Conservation (phyloP, 2,888 invertebrate genomes). For the Steinernema hermaphroditum region DNA sequence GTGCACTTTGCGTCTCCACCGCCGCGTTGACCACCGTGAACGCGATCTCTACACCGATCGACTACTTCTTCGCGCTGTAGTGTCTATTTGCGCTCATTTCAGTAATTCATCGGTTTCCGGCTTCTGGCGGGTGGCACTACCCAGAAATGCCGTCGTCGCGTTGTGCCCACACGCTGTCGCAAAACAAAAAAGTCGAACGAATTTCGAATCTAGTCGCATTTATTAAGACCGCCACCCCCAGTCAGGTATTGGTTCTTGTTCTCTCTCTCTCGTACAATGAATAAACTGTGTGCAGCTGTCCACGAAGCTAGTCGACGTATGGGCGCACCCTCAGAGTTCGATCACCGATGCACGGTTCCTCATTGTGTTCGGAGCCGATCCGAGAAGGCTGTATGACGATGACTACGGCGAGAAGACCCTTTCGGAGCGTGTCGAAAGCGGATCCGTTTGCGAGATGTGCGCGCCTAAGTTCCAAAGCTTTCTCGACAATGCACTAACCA, state of each 20-base stretch:
- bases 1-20: too few species aligned
- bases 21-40: too few species aligned
- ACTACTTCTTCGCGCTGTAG: too few species aligned
- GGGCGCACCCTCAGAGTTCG: slow-evolving; percentile 55
- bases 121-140: slow-evolving; percentile 36
- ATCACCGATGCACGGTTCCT: slow-evolving; percentile 58
- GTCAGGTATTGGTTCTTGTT: slow-evolving; percentile 37
- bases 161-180: slow-evolving; percentile 56
- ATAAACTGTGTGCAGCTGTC: slow-evolving; percentile 48
- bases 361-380: slow-evolving; percentile 56
- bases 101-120: slow-evolving; percentile 24
- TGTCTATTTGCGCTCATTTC: background rate
- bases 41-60: too few species aligned
- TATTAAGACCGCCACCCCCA: slow-evolving; percentile 50
- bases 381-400: slow-evolving; percentile 50
- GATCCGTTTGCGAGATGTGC: slow-evolving; percentile 55
- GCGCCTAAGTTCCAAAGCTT: slow-evolving; percentile 51
- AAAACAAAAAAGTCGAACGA: slow-evolving; percentile 55
- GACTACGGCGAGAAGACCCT: slow-evolving; percentile 53
- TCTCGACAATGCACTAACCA: slow-evolving; percentile 50
- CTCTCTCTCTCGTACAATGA: background rate
- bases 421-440: slow-evolving; percentile 52
- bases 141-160: slow-evolving; percentile 55
- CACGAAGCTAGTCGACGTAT: slow-evolving; percentile 52
- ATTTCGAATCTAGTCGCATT: slow-evolving; percentile 55